Percentiles rank a stretch among this genome's conserved stretches.
Conservation (phyloP, 2,113 vertebrate species). For the Geococcyx californianus region DNA sequence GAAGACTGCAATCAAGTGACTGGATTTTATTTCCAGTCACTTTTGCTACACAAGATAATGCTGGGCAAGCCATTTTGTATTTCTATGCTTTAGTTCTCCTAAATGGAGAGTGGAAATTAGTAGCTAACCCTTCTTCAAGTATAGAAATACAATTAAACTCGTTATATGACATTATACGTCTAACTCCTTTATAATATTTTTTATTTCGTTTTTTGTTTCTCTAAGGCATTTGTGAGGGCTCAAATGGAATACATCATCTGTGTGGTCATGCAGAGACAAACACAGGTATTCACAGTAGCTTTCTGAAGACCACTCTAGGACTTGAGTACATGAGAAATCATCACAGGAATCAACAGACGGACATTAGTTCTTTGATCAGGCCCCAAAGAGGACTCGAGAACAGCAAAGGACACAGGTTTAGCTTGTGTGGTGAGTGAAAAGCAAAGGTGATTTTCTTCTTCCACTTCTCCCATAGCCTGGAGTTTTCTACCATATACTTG, state of each 20-base stretch:
- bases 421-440: not conserved
- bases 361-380: not conserved
- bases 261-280: not conserved
- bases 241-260: not conserved
- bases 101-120: not conserved
- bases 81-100: not conserved
- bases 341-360: not conserved
- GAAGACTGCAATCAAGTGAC: not conserved
- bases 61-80: not conserved
- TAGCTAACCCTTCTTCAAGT: not conserved
- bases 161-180: not conserved
- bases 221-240: accelerated
- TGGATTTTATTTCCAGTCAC: not conserved
- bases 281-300: not conserved
- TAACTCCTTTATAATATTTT: not conserved
- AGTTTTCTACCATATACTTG: not conserved
- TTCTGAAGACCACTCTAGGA: not conserved
- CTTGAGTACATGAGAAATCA: not conserved
- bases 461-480: not conserved
- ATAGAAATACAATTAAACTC: not conserved
- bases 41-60: not conserved
- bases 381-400: not conserved
- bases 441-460: not conserved
- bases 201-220: not conserved
- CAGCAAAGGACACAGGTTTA: not conserved